Percentiles rank a stretch among this genome's conserved stretches.
Evolutionary conservation across 2,888 invertebrate genomes (phyloP).

Genomic region (Microctonus aethiopoides): DNA sequence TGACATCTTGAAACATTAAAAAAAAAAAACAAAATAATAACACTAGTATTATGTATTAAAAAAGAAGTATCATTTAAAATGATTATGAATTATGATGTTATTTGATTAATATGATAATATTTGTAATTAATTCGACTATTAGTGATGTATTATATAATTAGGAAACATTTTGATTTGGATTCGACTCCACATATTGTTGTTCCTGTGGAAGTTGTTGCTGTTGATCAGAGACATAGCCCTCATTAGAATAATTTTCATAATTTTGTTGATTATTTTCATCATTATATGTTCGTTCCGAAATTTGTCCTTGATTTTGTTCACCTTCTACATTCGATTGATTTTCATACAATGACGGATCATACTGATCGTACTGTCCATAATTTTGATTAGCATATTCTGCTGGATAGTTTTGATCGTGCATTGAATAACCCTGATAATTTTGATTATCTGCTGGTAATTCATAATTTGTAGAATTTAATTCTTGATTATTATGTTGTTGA

Average conservation of each 20-base stretch:
- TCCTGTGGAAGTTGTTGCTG: constrained; percentile 29
- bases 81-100: neutral
- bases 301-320: constrained; percentile 12
- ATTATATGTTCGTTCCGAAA: constrained; percentile 28
- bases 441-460: constrained; percentile 35
- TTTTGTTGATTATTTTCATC: constrained; percentile 26
- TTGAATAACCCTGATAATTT: constrained; percentile 40
- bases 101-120: neutral
- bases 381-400: constrained; percentile 47
- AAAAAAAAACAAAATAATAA: too few species aligned
- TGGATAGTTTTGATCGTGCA: constrained; percentile 40
- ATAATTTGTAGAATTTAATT: constrained; percentile 34
- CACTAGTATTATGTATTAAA: too few species aligned
- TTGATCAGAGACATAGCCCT: constrained; percentile 31
- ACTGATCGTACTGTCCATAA: constrained; percentile 52
- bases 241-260: constrained; percentile 37
- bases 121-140: neutral
- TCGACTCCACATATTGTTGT: constrained; percentile 24
- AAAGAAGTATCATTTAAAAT: neutral
- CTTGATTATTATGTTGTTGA: constrained; percentile 20
- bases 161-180: constrained; percentile 2
- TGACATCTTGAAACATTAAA: too few species aligned
- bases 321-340: constrained; percentile 36
- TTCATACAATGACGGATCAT: constrained; percentile 50
- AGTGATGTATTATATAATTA: neutral